Evolutionary conservation across 2,888 invertebrate species (phyloP).

Genomic region (Rhyacophila evoluta): DNA sequence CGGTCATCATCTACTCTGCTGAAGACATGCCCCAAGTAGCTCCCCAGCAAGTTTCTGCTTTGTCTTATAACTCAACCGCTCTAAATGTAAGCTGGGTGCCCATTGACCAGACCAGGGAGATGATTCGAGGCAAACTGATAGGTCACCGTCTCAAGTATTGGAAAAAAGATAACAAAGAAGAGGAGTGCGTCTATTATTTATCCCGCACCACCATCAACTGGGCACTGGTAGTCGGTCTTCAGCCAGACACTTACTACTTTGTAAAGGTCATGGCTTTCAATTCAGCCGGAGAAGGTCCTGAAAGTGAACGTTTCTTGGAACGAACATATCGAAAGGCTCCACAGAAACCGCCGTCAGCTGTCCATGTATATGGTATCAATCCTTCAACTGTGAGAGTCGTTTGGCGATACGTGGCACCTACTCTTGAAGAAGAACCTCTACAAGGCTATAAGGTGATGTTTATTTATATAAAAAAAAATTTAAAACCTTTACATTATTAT

Average conservation of each 20-base stretch:
- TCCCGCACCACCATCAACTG: conserved; percentile 86
- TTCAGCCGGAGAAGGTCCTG: conserved; percentile 95
- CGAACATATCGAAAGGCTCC: conserved; percentile 93
- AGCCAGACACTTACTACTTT: conserved; percentile 92
- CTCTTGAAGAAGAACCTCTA: conserved; percentile 92
- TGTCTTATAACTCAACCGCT: conserved; percentile 91
- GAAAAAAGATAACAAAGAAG: conserved; percentile 80
- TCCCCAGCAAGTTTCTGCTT: conserved; percentile 83
- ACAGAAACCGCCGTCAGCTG: conserved; percentile 94
- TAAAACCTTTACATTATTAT: no score
- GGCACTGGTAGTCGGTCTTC: conserved; percentile 93
- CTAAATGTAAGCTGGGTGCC: conserved; percentile 93
- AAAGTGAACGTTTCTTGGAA: conserved; percentile 90
- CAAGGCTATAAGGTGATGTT: conserved; percentile 86
- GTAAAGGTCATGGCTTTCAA: conserved; percentile 98
- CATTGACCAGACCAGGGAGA: conserved; percentile 85
- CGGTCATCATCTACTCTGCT: conserved; percentile 83
- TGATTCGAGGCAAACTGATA: conserved; percentile 88
- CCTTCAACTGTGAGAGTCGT: conserved; percentile 89
- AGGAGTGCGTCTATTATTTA: conserved; percentile 85
- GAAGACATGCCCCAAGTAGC: conserved; percentile 94
- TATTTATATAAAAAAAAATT: no score
- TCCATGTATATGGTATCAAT: conserved; percentile 85
- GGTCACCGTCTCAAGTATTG: conserved; percentile 96
- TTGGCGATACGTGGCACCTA: conserved; percentile 95